Evolutionary conservation across 1,140 invertebrate genomes (phyloP).

Genomic region (Lutraria rhynchaena): DNA sequence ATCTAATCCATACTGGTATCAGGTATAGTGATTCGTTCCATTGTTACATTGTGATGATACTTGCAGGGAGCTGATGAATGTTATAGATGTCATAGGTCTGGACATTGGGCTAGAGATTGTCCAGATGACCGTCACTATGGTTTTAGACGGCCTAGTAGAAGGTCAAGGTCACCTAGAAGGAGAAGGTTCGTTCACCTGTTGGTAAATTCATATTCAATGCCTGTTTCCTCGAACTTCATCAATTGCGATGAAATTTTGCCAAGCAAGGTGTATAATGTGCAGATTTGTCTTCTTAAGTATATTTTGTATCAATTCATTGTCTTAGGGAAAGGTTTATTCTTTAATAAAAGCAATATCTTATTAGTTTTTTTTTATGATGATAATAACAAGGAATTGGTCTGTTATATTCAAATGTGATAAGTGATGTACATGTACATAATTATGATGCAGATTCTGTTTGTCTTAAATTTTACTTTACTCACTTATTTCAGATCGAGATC

Average conservation of each 20-base stretch:
- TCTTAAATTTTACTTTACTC: not conserved
- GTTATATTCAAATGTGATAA: not conserved
- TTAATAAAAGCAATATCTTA: not conserved
- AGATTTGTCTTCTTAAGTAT: no score
- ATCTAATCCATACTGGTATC: no score
- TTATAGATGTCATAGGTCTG: slow-evolving; percentile 81
- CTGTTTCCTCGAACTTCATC: no score
- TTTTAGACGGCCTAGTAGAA: slow-evolving; percentile 67
- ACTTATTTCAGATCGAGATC: slow-evolving; percentile 57
- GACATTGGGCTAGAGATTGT: slow-evolving; percentile 83
- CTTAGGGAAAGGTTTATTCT: not conserved
- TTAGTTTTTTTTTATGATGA: not conserved
- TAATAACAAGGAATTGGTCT: not conserved
- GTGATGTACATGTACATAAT: not conserved
- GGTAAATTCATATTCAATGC: no score
- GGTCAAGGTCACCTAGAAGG: slow-evolving; percentile 71
- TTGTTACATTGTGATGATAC: no score
- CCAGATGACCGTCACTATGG: slow-evolving; percentile 76
- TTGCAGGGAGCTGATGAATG: slow-evolving; percentile 81
- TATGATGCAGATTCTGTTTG: not conserved
- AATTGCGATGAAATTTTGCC: no score
- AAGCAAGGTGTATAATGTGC: no score
- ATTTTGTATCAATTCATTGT: not conserved
- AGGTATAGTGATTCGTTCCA: no score
- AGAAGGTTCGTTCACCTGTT: slow-evolving; percentile 61